Evolutionary conservation across 2,113 vertebrate species (phyloP), one percentile per base, ranked within the genome.

Genomic region (Trematomus loennbergii): DNA sequence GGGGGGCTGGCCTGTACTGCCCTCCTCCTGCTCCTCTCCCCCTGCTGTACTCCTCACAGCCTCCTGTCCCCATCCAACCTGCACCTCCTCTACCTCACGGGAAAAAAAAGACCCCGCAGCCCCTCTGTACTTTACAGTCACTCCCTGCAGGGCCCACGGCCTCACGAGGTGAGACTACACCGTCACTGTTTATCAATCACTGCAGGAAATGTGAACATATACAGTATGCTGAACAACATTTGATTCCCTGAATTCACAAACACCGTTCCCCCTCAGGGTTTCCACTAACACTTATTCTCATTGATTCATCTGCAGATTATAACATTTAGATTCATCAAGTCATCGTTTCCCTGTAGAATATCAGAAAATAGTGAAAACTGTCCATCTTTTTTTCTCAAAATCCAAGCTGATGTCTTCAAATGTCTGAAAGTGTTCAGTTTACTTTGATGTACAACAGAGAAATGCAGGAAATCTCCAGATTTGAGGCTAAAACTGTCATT

Each of bases 101-200:
- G 64, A 83, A 76, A n/a, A n/a, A 88, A 75, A 61, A 79, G 88
- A 46, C 78, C 72, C 8, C 86, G 80, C 58, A 89, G 89, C 66
- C 71, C 91, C 52, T 59, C 40, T 15, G 75, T 65, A 1, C 12
- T 77, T 52, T 80, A 74, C 68, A 46, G 50, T 29, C 17, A 82
- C 18, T 72, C 89, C 43, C 89, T 76, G 43, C 85, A 87, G 15
- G 69, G 58, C 73, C 48, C 81, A 4, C 91, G 93, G 66, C 82
- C 90, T n/a, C 83, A 85, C 1, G 65, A 92, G 83, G 90, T 94
- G 72, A 90, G 86, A 58, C 66, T 13, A 59, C 15, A 59, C 15
- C 2, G 1, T 33, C 52, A 33, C 13, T 33, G 55, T 71, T 63
- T 9, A 50, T 43, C 3, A 36, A 22, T 25, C 58, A 54, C 65